These are phyloP conservation scores for Andrena cerasifolii DNA, from an alignment of 1,140 invertebrate genomes.

Conservation along the genomic window DNA sequence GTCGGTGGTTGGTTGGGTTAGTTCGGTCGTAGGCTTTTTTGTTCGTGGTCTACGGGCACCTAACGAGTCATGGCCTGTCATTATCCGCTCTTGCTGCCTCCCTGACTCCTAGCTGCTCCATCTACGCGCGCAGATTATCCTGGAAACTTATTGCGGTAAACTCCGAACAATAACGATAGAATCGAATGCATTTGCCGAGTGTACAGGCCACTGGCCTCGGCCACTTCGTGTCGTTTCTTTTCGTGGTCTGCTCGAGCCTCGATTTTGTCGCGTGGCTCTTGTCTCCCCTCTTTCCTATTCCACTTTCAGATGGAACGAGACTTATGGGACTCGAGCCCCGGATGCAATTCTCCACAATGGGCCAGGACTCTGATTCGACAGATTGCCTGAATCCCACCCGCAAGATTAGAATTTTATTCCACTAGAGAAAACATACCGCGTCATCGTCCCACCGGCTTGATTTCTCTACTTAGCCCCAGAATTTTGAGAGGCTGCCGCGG, in stretches of 20 bases:
- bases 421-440: neutral
- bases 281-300: no score
- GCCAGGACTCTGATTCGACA: neutral
- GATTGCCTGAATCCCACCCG: neutral
- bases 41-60: conserved; percentile 71
- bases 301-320: no score
- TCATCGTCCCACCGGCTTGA: neutral
- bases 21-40: conserved; percentile 74
- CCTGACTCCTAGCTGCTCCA: conserved; percentile 60
- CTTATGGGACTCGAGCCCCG: no score
- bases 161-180: conserved; percentile 76
- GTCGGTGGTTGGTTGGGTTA: conserved; percentile 49
- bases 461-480: neutral
- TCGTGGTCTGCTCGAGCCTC: neutral
- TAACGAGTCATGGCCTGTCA: conserved; percentile 80
- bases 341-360: no score
- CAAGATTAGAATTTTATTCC: no score
- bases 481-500: neutral
- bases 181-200: conserved; percentile 71
- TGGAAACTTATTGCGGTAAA: conserved; percentile 79
- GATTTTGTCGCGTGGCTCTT: conserved; percentile 34
- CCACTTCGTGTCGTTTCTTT: conserved; percentile 10
- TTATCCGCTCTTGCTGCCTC: conserved; percentile 77
- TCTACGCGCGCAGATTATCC: conserved; percentile 76
- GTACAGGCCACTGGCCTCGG: conserved; percentile 63